Base-by-base conservation (phyloP, 2,797 vertebrate species). In the Silurus aristotelis region DNA sequence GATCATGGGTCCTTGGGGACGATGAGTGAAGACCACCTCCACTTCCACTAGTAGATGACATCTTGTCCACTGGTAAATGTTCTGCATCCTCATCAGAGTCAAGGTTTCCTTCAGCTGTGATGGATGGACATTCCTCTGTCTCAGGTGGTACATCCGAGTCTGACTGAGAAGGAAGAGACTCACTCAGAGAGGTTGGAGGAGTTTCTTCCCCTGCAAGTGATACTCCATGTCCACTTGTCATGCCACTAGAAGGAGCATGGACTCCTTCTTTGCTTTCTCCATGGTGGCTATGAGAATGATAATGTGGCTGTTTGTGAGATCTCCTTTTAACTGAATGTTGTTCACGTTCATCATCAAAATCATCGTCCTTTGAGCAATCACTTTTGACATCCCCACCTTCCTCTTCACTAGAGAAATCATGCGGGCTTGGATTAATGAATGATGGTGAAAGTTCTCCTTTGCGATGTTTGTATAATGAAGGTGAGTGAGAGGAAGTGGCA, bases 61-160 rank as follows among this genome's bases (percentile, higher is more conserved):
- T 87, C 92, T 98, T 99, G 94, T 99, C 98, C 70, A 98, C 97
- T 0, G 98, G 98, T 67, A 99, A 93, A 93, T 98, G 98, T 90
- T 99, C 98, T 0, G 97, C 95, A 22, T 99, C 98, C 93, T 99
- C 98, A 27, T 99, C 98, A 0, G 98, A 99, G 93, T 99, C 98
- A 27, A 99, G 95, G 91, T 97, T 98, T 80, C 97, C 98, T 89
- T 99, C 98, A 0, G 98, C 97, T 17, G 98, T 99, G 87, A 99
- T 99, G 71, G 98, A 99, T 0, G 98, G 98, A 90, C 98, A 99
- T 88, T 99, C 98, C 87, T 99, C 98, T 0, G 98, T 99, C 93
- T 96, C 98, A 15, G 98, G 98, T 0, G 98, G 98, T 12, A 99
- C 98, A 3, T 99, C 98, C 0, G 98, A 99, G 91, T 99, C 98